phyloP scores from a whole-genome alignment of 2,888 invertebrate genomes.

The Chaetogeoica ovagalla region DNA sequence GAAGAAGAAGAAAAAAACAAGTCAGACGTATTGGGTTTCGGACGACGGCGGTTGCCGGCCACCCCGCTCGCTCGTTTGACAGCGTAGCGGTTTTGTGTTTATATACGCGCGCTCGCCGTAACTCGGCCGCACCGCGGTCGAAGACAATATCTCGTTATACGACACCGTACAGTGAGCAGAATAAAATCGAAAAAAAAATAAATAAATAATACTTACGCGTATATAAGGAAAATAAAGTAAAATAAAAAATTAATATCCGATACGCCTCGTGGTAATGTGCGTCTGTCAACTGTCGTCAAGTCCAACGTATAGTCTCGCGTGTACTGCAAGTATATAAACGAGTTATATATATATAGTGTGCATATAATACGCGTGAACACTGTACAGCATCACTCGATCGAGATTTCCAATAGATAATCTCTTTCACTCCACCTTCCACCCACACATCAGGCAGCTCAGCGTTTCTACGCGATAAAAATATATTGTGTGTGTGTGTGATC shows the following conservation, averaged over 20 bases:
- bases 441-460: no score
- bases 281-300: slow-evolving; percentile 43
- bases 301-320: background rate
- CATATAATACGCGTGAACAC: no score
- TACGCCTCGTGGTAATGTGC: background rate
- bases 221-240: background rate
- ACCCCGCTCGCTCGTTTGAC: slow-evolving; percentile 26
- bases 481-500: no score
- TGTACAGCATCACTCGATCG: background rate
- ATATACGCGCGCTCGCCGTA: no score
- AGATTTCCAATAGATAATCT: background rate
- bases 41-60: slow-evolving; percentile 39
- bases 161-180: slow-evolving; percentile 29
- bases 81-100: slow-evolving; percentile 41
- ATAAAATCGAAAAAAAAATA: no score
- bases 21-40: slow-evolving; percentile 52
- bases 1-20: background rate
- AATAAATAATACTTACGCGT: slow-evolving; percentile 2
- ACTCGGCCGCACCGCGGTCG: background rate
- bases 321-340: no score
- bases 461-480: no score
- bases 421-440: no score
- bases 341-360: background rate
- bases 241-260: background rate
- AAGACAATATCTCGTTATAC: slow-evolving; percentile 50